A percentile compares a stretch with the other conserved stretches of the same genome.
Conservation (phyloP, 2,888 invertebrate genomes). For the Eupithecia exiguata region DNA sequence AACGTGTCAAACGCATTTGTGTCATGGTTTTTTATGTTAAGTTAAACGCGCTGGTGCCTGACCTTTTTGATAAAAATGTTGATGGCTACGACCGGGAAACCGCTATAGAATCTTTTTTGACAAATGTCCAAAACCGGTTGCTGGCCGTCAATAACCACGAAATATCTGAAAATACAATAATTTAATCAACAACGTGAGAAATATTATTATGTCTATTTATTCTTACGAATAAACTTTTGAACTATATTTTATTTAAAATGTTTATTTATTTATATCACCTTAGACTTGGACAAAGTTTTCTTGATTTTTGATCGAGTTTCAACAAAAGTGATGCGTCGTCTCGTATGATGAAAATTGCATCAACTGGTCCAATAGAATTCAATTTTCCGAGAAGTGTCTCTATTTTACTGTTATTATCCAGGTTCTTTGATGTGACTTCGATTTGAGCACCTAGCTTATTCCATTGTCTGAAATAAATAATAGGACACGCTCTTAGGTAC, state of each 20-base stretch:
- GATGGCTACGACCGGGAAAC: conserved; percentile 19
- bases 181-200: background rate
- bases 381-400: conserved; percentile 8
- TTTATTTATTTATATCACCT: conserved; percentile 7
- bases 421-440: conserved; percentile 4
- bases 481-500: background rate
- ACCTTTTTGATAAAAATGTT: conserved; percentile 22
- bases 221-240: background rate
- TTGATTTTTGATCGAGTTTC: conserved; percentile 25
- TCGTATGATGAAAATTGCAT: conserved; percentile 23
- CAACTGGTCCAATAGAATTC: conserved; percentile 12
- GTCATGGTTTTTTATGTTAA: background rate
- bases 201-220: background rate
- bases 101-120: conserved; percentile 15
- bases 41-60: background rate
- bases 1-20: background rate
- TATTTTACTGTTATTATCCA: conserved; percentile 4
- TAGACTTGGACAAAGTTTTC: conserved; percentile 15
- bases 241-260: background rate
- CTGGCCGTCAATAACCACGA: conserved; percentile 22
- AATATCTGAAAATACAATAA: conserved; percentile 18
- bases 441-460: conserved; percentile 14
- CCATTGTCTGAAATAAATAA: conserved; percentile 20
- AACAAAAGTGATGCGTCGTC: conserved; percentile 13
- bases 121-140: conserved; percentile 16